Base-by-base conservation (phyloP, 1,140 invertebrate species). In the Coboldia fuscipes region DNA sequence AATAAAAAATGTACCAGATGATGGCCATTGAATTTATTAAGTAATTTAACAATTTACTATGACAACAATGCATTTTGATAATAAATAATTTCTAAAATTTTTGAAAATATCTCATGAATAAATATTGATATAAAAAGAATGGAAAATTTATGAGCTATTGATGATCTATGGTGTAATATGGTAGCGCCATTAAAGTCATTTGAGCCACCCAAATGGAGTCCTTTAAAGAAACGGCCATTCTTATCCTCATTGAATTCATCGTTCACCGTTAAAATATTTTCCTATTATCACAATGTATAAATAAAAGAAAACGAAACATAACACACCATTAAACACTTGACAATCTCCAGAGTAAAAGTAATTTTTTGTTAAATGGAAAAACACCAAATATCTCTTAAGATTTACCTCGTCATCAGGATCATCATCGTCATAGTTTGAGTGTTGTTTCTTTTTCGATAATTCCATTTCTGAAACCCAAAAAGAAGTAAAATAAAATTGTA, bases 211-310 rank as follows among this genome's bases (percentile, higher is more conserved):
- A 45, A 45, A 16, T 54, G 33, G 3, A 34, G 20, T 17, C 30
- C 50, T 39, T 54, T 54, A 39, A 53, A 54, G 3, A 54, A 43
- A n/a, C 51, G 48, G 3, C 51, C 51, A 30, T 54, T 54, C 36
- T 47, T 49, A 34, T 54, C 51, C 37, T 54, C 51, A 34, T 45
- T 45, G 8, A 23, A 26, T 15, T 34, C 33, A 4, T 34, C 22
- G 16, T 34, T 34, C 14, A 15, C 15, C 13, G 33, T 12, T 24
- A 27, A 27, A 34, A 24, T 24, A 34, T 27, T 34, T 34, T 23
- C 33, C 33, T 27, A 20, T 16, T 17, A 12, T 31, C 10, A 31
- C 12, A 4, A 19, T 12, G 12, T 14, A 14, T 15, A 12, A 6
- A 17, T 7, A n/a, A 16, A 15, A 31, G 16, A 31, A 31, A 31